Evolutionary conservation across 2,113 vertebrate species (phyloP).

Genomic region (Thalassoma bifasciatum): DNA sequence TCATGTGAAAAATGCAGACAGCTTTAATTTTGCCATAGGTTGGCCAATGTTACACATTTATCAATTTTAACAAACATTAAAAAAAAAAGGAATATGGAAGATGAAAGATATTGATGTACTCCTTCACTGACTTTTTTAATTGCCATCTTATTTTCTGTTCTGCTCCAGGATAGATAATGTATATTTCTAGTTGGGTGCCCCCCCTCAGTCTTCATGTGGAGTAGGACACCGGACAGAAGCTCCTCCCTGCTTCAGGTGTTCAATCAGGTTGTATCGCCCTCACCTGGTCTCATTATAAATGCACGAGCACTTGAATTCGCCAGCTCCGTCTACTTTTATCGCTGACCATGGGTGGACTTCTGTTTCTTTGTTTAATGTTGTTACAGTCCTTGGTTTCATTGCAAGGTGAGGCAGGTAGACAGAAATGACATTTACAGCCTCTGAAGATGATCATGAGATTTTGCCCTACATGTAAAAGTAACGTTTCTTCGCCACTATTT

Average conservation of each 20-base stretch:
- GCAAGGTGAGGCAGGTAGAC: constrained; percentile 54
- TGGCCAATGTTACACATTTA: too few relatives aligned
- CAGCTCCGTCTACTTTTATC: constrained; percentile 35
- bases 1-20: too few relatives aligned
- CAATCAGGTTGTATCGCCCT: constrained; percentile 55
- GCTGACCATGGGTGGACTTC: constrained; percentile 62
- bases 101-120: too few relatives aligned
- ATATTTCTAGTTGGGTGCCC: too few relatives aligned
- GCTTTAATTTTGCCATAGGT: too few relatives aligned
- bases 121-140: too few relatives aligned
- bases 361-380: constrained; percentile 52
- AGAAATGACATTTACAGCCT: not conserved
- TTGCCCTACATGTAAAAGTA: not conserved
- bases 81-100: too few relatives aligned
- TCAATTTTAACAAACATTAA: too few relatives aligned
- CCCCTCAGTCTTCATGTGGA: too few relatives aligned
- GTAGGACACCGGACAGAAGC: constrained; percentile 15
- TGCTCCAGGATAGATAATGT: too few relatives aligned
- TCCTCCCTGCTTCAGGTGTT: constrained; percentile 58
- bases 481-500: constrained; percentile 8
- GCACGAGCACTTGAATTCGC: fast-evolving
- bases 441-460: too few relatives aligned
- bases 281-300: constrained; percentile 67
- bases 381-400: constrained; percentile 32
- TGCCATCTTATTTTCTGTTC: too few relatives aligned